These are phyloP conservation scores for Scaptomyza caliginosa DNA, from an alignment of 2,888 invertebrate species.

Conservation along the genomic window DNA sequence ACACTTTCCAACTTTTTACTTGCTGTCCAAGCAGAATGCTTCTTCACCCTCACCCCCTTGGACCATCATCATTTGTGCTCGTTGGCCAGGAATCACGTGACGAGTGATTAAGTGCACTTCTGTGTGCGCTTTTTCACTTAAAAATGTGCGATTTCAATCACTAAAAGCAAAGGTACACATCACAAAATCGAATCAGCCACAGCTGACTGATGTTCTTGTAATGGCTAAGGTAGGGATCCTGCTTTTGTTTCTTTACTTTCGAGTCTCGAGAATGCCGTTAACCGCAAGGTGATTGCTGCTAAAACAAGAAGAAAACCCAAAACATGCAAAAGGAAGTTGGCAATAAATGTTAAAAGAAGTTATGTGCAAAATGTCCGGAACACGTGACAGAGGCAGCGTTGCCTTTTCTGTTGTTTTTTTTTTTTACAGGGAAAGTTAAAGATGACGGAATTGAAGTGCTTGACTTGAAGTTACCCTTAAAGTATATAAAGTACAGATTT, in stretches of 20 bases:
- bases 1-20: conserved; percentile 64
- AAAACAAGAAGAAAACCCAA: conserved; percentile 34
- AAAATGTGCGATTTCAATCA: conserved; percentile 80
- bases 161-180: conserved; percentile 74
- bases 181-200: conserved; percentile 71
- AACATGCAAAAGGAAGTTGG: conserved; percentile 65
- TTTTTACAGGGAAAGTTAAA: background rate
- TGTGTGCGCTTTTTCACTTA: conserved; percentile 78
- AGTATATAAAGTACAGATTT: too few relatives aligned
- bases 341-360: conserved; percentile 75
- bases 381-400: conserved; percentile 59
- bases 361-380: conserved; percentile 72
- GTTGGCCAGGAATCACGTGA: conserved; percentile 65
- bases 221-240: conserved; percentile 5
- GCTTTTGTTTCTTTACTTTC: background rate
- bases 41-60: background rate
- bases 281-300: conserved; percentile 50
- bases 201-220: conserved; percentile 52
- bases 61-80: conserved; percentile 3
- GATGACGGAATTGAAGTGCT: background rate
- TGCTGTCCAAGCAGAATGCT: conserved; percentile 55
- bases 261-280: conserved; percentile 32
- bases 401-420: background rate
- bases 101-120: conserved; percentile 78
- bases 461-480: background rate